These are phyloP conservation scores for Neogale vison DNA, from an alignment of 2,113 vertebrate species.

Conservation along the genomic window DNA sequence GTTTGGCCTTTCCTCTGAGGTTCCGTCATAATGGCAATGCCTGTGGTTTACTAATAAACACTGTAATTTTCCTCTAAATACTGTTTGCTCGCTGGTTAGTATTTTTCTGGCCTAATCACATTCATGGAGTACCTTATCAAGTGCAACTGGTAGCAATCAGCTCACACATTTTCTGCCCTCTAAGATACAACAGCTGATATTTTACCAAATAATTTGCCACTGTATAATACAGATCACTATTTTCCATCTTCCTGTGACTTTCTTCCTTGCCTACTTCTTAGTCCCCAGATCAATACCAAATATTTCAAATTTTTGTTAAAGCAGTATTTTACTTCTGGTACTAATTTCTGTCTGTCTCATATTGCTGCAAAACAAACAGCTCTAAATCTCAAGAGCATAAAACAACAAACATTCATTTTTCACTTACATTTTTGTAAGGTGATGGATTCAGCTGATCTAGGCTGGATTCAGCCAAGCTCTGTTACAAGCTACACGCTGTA, in stretches of 20 bases:
- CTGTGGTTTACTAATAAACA: constrained; percentile 33
- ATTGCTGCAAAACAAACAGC: neutral
- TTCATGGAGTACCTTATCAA: neutral
- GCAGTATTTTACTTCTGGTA: neutral
- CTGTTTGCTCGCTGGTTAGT: neutral
- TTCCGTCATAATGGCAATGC: neutral
- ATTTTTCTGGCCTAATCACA: constrained; percentile 23
- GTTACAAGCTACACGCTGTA: neutral
- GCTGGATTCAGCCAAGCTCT: neutral
- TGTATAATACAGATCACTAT: neutral
- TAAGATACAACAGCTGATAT: neutral
- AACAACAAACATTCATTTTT: neutral
- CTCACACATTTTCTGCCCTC: neutral
- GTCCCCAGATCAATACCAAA: neutral
- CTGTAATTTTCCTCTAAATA: constrained; percentile 36
- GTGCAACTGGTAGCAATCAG: neutral
- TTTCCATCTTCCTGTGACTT: constrained; percentile 15
- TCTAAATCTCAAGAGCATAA: neutral
- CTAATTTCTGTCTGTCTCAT: neutral
- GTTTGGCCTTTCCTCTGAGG: neutral
- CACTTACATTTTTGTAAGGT: neutral
- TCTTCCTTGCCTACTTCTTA: neutral
- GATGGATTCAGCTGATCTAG: neutral
- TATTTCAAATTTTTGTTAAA: neutral
- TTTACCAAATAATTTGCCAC: neutral